These are phyloP conservation scores for Sarcophaga caerulescens DNA, from an alignment of 2,888 invertebrate genomes.

Conservation along the genomic window DNA sequence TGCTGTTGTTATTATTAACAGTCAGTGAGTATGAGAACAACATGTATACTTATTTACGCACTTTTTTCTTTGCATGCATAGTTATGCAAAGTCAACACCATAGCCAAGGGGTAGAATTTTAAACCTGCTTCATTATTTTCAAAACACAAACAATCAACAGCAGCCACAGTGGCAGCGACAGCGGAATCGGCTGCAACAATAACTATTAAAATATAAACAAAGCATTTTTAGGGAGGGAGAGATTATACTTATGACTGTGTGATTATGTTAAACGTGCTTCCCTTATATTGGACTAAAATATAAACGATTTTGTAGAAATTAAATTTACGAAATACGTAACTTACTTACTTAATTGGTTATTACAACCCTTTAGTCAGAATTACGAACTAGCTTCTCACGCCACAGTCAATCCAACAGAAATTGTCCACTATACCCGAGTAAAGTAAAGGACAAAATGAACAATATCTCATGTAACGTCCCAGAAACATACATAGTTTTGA, in stretches of 20 bases:
- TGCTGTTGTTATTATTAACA: background rate
- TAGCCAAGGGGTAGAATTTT: conserved; percentile 10
- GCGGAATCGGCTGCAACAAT: background rate
- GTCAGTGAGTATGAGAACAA: background rate
- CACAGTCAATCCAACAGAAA: too few relatives aligned
- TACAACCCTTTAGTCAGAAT: too few relatives aligned
- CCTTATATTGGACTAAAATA: too few relatives aligned
- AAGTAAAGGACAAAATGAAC: too few relatives aligned
- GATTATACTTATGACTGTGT: background rate
- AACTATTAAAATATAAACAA: conserved; percentile 18
- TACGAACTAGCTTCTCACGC: too few relatives aligned
- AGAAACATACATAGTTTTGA: too few relatives aligned
- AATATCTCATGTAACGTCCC: too few relatives aligned
- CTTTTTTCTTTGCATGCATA: conserved; percentile 27
- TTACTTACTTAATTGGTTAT: too few relatives aligned
- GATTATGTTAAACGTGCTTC: background rate
- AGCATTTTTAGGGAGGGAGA: background rate
- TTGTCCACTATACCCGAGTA: too few relatives aligned
- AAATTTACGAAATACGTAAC: too few relatives aligned
- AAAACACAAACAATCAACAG: conserved; percentile 8
- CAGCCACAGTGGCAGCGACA: background rate
- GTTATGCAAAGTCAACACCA: conserved; percentile 25
- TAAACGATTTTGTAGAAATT: too few relatives aligned
- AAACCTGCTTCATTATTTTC: conserved; percentile 36
- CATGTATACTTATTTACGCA: conserved; percentile 3